Percentiles rank a stretch among this genome's conserved stretches.
phyloP scores from a whole-genome alignment of 2,113 vertebrate species.

The Nothocercus nigrocapillus region DNA sequence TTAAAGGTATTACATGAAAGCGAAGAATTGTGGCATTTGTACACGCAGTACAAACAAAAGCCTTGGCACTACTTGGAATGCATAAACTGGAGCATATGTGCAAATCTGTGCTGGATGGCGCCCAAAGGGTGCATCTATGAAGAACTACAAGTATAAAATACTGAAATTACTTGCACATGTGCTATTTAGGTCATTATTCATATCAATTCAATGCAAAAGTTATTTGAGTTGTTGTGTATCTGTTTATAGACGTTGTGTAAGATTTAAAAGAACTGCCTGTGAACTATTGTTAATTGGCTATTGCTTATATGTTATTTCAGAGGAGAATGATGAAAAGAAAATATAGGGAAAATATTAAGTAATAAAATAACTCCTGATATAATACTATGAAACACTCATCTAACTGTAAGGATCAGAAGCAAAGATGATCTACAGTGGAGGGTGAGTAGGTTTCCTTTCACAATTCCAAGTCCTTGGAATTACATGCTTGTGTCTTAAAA shows the following conservation, averaged over 20 bases:
- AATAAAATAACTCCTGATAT: background rate
- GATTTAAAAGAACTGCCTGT: background rate
- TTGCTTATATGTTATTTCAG: slow-evolving; percentile 3
- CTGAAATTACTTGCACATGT: slow-evolving; percentile 48
- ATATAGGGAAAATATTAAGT: background rate
- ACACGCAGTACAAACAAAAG: slow-evolving; percentile 37
- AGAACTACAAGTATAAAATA: slow-evolving; percentile 37
- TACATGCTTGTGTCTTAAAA: background rate
- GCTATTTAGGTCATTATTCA: slow-evolving; percentile 38
- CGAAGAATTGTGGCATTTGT: slow-evolving; percentile 20
- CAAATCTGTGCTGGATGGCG: slow-evolving; percentile 17
- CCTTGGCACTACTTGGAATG: background rate
- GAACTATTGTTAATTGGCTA: background rate
- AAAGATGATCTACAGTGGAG: background rate
- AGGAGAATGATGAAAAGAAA: background rate
- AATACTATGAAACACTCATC: background rate
- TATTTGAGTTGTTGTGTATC: background rate
- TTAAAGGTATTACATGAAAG: slow-evolving; percentile 7
- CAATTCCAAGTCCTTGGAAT: background rate
- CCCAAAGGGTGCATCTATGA: slow-evolving; percentile 38
- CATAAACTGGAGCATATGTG: slow-evolving; percentile 50
- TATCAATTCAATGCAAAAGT: background rate
- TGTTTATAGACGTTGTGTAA: slow-evolving; percentile 1
- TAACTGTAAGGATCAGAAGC: background rate
- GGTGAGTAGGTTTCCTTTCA: background rate